phyloP scores from a whole-genome alignment of 2,113 vertebrate genomes.

The Myocastor coypus region DNA sequence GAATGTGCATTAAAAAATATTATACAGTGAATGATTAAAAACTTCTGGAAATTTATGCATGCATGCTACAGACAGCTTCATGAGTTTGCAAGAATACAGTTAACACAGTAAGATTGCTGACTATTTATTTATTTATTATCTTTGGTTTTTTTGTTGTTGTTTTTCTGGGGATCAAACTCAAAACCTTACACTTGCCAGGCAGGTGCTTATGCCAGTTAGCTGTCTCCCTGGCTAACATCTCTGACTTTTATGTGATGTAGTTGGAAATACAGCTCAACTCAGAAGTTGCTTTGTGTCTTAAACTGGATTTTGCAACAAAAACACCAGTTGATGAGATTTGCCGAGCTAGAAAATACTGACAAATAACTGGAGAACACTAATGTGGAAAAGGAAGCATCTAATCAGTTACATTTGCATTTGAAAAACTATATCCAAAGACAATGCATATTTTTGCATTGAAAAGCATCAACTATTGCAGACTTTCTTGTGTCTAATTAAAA shows the following conservation, averaged over 20 bases:
- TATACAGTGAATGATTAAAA: neutral
- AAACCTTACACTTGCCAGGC: no score
- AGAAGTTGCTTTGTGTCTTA: neutral
- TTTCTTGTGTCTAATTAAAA: neutral
- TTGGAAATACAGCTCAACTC: neutral
- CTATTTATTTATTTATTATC: neutral
- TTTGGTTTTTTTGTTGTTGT: no score
- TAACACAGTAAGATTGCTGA: neutral
- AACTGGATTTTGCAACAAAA: neutral
- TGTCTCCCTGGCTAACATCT: neutral
- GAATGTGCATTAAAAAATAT: neutral
- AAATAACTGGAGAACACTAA: neutral
- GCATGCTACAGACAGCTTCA: neutral
- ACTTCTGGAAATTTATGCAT: neutral
- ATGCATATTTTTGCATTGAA: neutral
- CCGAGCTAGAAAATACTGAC: neutral
- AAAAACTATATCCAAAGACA: neutral
- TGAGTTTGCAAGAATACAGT: neutral
- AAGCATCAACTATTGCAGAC: neutral
- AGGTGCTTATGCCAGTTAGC: no score
- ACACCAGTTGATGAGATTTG: neutral
- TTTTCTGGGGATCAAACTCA: no score
- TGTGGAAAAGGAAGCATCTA: neutral
- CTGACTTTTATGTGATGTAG: slow-evolving; percentile 8
- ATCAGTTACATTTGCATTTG: neutral